Base-by-base conservation (phyloP, 2,797 vertebrate species). In the Moxostoma hubbsi region DNA sequence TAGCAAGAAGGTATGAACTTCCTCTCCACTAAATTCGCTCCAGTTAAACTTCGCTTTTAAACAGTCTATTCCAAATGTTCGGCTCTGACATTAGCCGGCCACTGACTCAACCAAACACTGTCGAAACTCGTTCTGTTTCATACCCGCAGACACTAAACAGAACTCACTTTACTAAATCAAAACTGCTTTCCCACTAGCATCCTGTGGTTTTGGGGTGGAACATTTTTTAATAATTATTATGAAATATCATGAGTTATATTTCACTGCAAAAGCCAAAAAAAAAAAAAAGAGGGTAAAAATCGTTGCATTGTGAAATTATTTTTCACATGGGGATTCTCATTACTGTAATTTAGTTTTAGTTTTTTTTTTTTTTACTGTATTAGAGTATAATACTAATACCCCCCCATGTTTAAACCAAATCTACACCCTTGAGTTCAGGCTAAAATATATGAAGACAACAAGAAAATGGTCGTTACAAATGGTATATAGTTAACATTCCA, bases 21-120 rank as follows among this genome's bases (percentile, higher is more conserved):
- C 45, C 55, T 15, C 13, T 71, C 36, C 50, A 9, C 65, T 15
- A 61, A 75, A 53, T 62, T 78, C 77, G 45, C 77, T 73, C 58
- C 36, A 36, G 36, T 36, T 36, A 36, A 36, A 36, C 36, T n/a
- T 51, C 67, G 62, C 43, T 73, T 73, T 74, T 82, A 82, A 61
- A 47, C 49, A 77, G 43, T 61, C 61, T 54, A 67, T 68, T 59
- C 36, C 55, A 36, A 71, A 78, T 16, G 9, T 76, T 76, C 54
- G 24, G 53, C 15, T 55, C 45, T 18, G 16, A 65, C 61, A 63
- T 63, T 63, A 63, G 61, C 61, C 61, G 1, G 8, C 51, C 62
- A 11, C 43, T 24, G 13, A 57, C 51, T 75, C 11, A 24, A 57
- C 51, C 11, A 57, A 75, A 66, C 62, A 65, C 43, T 13, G 45